Base-by-base conservation (phyloP, 2,113 vertebrate genomes). In the Leuciscus idus region DNA sequence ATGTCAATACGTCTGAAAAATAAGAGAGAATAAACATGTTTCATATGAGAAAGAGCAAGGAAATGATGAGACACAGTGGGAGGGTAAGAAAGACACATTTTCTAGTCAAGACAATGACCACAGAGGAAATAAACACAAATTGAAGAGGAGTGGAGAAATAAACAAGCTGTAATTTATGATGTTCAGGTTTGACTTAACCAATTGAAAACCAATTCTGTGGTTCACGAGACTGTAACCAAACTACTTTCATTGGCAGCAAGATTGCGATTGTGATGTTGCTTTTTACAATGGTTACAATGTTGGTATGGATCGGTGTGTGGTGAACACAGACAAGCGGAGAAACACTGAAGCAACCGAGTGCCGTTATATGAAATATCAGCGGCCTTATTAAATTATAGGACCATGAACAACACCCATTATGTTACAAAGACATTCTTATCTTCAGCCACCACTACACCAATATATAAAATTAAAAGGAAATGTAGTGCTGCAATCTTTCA, bases 1-100 rank as follows among this genome's bases (percentile, higher is more conserved):
- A 62, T 43, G 82, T 87, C 72, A 74, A 77, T 61, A 50, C 4
- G 77, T 82, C 85, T 82, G 77, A 17, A n/a, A 62, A 75, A 36
- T 50, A 17, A 36, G 23, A 75, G 70, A 46, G 15, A 81, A 50
- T 12, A 81, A 36, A 36, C 57, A 62, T 30, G 9, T 81, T 64
- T 70, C 48, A 68, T 72, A 72, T 73, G 5, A 80, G 21, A 21
- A 66, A 15, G n/a, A 68, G 70, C 21, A 2, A 75, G 12, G 59
- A 74, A 59, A 59, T 39, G 50, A 73, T 23, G 23, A 66, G 9
- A 59, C 23, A 80, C 12, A 57, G 9, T n/a, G 46, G 7, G 28
- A 39, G 68, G 23, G 4, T 11, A 26, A 55, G 64, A 26, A 73
- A 43, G 76, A 59, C 39, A 82, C 33, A 43, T 17, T 36, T 43